Percentiles rank a stretch among this genome's conserved stretches.
Conservation (phyloP, 2,888 invertebrate genomes). For the Galeopsomyia nigrocyanea region DNA sequence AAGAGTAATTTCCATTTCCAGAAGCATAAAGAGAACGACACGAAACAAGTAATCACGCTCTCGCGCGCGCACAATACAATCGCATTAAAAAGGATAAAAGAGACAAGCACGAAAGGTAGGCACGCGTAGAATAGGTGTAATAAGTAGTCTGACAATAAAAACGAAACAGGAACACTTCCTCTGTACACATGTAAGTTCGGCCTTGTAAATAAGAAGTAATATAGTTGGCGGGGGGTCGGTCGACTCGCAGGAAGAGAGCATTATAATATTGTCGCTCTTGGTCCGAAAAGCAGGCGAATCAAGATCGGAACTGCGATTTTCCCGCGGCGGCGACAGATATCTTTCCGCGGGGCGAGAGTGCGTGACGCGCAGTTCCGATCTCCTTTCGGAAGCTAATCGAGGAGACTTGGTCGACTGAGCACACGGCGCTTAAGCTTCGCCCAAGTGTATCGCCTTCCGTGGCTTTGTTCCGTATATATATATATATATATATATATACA, state of each 20-base stretch:
- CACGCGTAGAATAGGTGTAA: too few relatives aligned
- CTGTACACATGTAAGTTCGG: too few relatives aligned
- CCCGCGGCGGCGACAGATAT: slow-evolving; percentile 41
- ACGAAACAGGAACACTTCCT: too few relatives aligned
- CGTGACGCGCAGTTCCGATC: slow-evolving; percentile 56
- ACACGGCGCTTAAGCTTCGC: slow-evolving; percentile 55
- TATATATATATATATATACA: not conserved
- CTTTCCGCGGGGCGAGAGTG: slow-evolving; percentile 45
- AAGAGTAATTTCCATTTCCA: too few relatives aligned
- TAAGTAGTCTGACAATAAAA: too few relatives aligned
- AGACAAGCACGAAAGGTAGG: too few relatives aligned
- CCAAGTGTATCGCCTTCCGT: slow-evolving; percentile 69
- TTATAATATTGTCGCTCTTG: too few relatives aligned
- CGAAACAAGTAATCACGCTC: too few relatives aligned
- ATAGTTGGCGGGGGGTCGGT: not conserved
- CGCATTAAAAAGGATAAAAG: too few relatives aligned
- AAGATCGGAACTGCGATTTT: slow-evolving; percentile 47
- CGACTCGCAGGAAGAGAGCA: not conserved
- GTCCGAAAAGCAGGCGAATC: slow-evolving; percentile 13
- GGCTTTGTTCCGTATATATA: slow-evolving; percentile 63
- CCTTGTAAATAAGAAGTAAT: too few relatives aligned
- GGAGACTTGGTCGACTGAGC: slow-evolving; percentile 68
- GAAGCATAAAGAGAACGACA: too few relatives aligned
- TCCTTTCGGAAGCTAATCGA: slow-evolving; percentile 41
- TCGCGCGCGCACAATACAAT: too few relatives aligned